Evolutionary conservation across 2,113 vertebrate species (phyloP).

Genomic region (Cinclus mexicanus): DNA sequence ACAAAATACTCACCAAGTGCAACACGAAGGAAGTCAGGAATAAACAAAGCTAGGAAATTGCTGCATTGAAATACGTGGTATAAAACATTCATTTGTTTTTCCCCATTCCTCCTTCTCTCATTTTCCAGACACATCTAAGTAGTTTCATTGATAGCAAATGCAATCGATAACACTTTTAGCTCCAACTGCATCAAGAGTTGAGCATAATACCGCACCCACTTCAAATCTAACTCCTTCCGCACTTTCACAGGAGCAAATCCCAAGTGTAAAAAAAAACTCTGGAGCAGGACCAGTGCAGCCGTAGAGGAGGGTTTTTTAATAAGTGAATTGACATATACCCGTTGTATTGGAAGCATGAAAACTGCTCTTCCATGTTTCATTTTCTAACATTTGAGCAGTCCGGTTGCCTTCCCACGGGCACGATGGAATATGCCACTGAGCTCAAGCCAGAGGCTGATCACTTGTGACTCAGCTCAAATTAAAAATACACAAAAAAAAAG

Average conservation of each 20-base stretch:
- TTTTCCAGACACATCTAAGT: constrained; percentile 30
- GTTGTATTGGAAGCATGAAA: neutral
- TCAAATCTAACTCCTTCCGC: neutral
- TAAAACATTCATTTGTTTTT: constrained; percentile 40
- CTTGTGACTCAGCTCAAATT: neutral
- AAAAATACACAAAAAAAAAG: neutral
- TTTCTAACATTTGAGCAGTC: neutral
- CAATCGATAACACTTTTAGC: constrained; percentile 58
- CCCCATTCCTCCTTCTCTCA: neutral
- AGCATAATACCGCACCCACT: neutral
- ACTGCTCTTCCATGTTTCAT: neutral
- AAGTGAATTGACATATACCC: neutral
- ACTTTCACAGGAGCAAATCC: neutral
- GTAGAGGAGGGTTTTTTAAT: neutral
- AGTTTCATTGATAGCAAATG: constrained; percentile 32
- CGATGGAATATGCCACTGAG: rapidly evolving
- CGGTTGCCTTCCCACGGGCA: rapidly evolving
- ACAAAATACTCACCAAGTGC: rapidly evolving
- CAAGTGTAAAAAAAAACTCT: neutral
- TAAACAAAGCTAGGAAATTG: neutral
- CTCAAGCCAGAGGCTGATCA: neutral
- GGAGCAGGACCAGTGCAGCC: neutral
- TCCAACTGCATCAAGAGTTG: neutral
- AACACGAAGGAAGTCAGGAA: rapidly evolving
- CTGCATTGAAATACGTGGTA: neutral